Conservation (phyloP, 2,113 vertebrate genomes). For the Tenebrosternarchus preto region DNA sequence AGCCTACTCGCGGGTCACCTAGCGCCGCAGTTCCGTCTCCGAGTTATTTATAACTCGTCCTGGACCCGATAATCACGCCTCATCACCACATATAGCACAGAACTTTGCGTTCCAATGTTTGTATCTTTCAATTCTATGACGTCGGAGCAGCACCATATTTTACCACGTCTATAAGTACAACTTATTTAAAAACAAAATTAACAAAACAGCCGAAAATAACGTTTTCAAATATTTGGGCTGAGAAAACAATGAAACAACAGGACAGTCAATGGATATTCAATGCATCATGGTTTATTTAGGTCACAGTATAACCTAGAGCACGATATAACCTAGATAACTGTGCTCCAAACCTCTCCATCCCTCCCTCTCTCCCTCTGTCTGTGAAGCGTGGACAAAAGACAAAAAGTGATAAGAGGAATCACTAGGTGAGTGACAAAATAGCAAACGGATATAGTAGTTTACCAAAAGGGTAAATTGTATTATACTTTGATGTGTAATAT, state of each 20-base stretch:
- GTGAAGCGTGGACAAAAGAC: no score
- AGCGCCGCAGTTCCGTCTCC: slow-evolving; percentile 52
- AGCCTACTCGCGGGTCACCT: slow-evolving; percentile 24
- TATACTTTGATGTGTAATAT: background rate
- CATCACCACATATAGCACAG: background rate
- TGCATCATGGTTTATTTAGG: no score
- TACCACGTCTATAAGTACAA: background rate
- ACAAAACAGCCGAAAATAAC: background rate
- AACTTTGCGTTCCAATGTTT: background rate
- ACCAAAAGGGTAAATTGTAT: no score
- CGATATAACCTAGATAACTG: no score
- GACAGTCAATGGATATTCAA: no score
- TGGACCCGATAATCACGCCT: slow-evolving; percentile 48
- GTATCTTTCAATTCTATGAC: background rate
- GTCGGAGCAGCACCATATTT: background rate
- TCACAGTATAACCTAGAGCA: no score
- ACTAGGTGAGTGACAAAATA: no score
- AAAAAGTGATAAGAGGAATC: background rate
- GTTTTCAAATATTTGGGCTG: background rate
- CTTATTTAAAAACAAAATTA: background rate
- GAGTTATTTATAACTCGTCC: slow-evolving; percentile 51
- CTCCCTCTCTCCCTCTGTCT: no score
- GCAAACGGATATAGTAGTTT: background rate
- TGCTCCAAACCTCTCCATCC: no score
- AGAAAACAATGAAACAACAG: background rate